These are phyloP conservation scores for Lasioglossum albipes DNA, from an alignment of 1,140 invertebrate genomes.

Conservation along the genomic window DNA sequence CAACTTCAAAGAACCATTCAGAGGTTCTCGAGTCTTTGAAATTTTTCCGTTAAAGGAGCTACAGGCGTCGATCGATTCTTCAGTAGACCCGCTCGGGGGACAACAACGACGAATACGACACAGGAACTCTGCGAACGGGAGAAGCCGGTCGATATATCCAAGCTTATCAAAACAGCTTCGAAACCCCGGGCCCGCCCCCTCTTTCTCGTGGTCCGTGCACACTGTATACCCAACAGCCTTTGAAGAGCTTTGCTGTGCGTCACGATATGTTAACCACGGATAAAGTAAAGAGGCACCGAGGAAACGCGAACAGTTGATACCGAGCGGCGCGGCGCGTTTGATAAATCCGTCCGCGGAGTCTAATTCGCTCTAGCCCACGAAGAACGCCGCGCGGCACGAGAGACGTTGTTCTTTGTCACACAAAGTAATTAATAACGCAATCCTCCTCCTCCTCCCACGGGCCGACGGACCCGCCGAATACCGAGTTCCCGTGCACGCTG, in stretches of 20 bases:
- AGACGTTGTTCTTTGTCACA: too few species aligned
- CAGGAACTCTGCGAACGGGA: conserved; percentile 1
- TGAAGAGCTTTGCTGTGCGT: conserved; percentile 17
- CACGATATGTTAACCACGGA: conserved; percentile 2
- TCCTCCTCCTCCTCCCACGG: too few species aligned
- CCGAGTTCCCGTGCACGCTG: too few species aligned
- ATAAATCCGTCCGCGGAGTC: too few species aligned
- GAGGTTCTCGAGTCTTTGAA: conserved; percentile 58
- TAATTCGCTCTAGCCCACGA: too few species aligned
- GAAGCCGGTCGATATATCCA: conserved; percentile 50
- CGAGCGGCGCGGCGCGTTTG: neutral
- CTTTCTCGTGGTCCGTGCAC: neutral
- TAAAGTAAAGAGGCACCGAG: neutral
- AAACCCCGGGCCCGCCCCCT: neutral
- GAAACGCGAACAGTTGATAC: neutral
- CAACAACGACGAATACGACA: conserved; percentile 37
- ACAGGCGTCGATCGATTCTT: conserved; percentile 58
- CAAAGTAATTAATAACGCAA: too few species aligned
- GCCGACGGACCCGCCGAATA: too few species aligned
- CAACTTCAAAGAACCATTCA: conserved; percentile 66
- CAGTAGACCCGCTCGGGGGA: conserved; percentile 8
- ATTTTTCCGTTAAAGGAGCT: conserved; percentile 65
- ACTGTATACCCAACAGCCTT: neutral
- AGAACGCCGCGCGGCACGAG: too few species aligned
- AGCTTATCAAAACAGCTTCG: conserved; percentile 55